phyloP scores from a whole-genome alignment of 2,797 vertebrate genomes.

The Peromyscus eremicus region DNA sequence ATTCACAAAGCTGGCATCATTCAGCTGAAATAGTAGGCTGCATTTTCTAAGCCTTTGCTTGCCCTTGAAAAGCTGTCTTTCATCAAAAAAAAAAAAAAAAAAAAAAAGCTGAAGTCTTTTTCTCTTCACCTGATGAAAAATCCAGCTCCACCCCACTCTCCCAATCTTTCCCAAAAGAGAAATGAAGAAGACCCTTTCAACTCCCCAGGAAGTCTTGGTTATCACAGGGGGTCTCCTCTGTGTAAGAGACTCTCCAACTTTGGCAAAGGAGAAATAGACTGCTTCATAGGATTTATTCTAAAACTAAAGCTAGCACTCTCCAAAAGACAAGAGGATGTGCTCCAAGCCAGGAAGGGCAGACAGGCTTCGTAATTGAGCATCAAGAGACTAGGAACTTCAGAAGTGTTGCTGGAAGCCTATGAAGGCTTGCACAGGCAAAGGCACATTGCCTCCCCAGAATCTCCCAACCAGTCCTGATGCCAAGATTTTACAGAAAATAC shows the following conservation, averaged over 20 bases:
- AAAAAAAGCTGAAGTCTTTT: neutral
- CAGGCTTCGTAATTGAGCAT: neutral
- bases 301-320: neutral
- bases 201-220: neutral
- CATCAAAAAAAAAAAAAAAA: neutral
- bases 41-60: neutral
- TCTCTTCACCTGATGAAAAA: neutral
- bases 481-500: neutral
- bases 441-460: neutral
- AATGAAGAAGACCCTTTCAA: neutral
- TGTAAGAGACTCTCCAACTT: neutral
- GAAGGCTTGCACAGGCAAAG: neutral
- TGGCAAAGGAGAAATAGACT: neutral
- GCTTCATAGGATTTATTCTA: conserved; percentile 23
- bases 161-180: neutral
- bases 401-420: neutral
- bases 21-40: conserved; percentile 85
- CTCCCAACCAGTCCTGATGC: no score
- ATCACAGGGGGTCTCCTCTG: neutral
- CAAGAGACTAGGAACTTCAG: neutral
- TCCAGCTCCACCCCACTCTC: neutral
- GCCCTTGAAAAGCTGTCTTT: neutral
- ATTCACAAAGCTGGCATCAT: conserved; percentile 84
- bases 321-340: neutral
- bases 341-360: neutral